Evolutionary conservation across 2,888 invertebrate species (phyloP), one percentile per base, ranked within the genome.

Genomic region (Drosophila nr. perissopoda): DNA sequence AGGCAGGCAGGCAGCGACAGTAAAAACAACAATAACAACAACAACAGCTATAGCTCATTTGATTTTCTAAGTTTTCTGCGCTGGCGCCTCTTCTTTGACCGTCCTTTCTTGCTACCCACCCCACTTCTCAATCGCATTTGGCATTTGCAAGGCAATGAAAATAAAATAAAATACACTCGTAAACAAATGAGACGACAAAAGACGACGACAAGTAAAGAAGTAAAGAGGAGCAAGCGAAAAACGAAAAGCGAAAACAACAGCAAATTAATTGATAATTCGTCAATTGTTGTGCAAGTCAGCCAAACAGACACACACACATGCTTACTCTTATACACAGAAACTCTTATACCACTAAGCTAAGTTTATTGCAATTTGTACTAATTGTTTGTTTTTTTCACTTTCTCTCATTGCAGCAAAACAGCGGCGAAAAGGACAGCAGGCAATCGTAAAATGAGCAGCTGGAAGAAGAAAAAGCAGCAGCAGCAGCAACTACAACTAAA

Each of bases 381-480:
- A 89, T 88, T 79, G 68, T 27, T 61, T 63, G 63, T 25, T 79
- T 54, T 74, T 62, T 29, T 66, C 54, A 33, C 33, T 68, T 66
- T 75, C 49, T 74, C 59, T 90, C 78, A 59, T 91, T 91, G 25
- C 89, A 91, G 91, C 82, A 82, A 71, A 65, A 60, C 58, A 72
- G 66, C 62, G 59, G 70, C 74, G 61, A 91, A 76, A 91, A 91
- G 74, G 83, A 88, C 79, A 87, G 85, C 80, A 78, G 83, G 80
- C 88, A 90, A 76, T 85, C 84, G 74, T 87, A 88, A 88, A 78
- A 46, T 46, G 18, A 36, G 78, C 63, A 73, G 62, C 70, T 70
- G 77, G 68, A 51, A 36, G 46, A 60, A 51, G 51, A 53, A 53
- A 40, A 58, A 68, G 64, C 49, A 66, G 62, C 36, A 38, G 56